phyloP scores from a whole-genome alignment of 2,113 vertebrate species.

The Naja naja region DNA sequence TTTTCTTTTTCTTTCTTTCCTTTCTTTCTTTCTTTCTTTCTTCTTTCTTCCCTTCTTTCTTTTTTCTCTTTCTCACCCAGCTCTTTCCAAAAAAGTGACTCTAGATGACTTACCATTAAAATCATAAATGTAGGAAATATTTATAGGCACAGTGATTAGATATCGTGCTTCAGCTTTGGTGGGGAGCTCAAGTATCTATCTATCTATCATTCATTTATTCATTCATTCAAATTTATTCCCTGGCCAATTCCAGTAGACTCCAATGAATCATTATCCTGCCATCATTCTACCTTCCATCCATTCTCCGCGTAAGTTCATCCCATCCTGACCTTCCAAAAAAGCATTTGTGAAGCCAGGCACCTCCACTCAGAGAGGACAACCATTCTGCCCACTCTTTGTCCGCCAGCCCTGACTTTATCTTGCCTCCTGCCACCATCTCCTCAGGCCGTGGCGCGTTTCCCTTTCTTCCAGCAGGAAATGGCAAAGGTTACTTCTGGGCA shows the following conservation, averaged over 20 bases:
- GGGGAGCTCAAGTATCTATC: not conserved
- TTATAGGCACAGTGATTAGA: not conserved
- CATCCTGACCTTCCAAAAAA: not conserved
- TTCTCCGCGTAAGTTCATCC: not conserved
- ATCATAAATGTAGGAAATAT: not conserved
- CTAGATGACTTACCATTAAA: not conserved
- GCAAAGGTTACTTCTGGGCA: slow-evolving; percentile 66
- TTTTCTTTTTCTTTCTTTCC: too few relatives aligned
- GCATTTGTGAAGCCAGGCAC: not conserved
- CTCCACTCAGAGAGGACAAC: not conserved
- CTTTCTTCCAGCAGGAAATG: slow-evolving; percentile 50
- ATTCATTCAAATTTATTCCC: not conserved
- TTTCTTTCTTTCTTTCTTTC: too few relatives aligned
- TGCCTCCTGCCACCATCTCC: slow-evolving; percentile 20
- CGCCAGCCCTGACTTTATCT: not conserved
- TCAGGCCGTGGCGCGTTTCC: slow-evolving; percentile 27
- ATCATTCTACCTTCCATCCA: not conserved
- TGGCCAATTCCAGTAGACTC: not conserved
- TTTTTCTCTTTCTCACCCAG: not conserved
- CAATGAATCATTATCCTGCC: not conserved
- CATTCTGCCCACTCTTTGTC: slow-evolving; percentile 7
- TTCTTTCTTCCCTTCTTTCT: too few relatives aligned
- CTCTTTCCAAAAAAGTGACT: not conserved
- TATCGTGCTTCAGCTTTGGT: not conserved
- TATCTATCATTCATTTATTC: not conserved